These are phyloP conservation scores for Fistularia tabacaria DNA, from an alignment of 2,797 vertebrate species.

Conservation along the genomic window DNA sequence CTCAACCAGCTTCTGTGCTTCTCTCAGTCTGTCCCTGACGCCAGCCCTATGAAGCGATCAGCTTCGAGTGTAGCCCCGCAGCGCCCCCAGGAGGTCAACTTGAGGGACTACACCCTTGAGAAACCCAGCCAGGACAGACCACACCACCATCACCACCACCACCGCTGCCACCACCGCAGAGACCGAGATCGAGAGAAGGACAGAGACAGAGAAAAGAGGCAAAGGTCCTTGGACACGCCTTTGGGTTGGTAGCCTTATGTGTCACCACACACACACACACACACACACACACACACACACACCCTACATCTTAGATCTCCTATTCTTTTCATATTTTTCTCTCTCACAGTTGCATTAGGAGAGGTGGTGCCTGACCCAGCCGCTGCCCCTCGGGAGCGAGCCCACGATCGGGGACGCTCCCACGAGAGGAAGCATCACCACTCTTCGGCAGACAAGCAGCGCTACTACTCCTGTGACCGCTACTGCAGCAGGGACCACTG, in stretches of 20 bases:
- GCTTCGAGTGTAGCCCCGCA: constrained; percentile 84
- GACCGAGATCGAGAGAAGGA: constrained; percentile 76
- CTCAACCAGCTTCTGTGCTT: neutral
- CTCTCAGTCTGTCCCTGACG: constrained; percentile 80
- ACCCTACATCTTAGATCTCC: neutral
- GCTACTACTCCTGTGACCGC: constrained; percentile 95
- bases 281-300: neutral
- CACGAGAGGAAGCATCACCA: constrained; percentile 91
- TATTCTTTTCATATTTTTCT: constrained; percentile 1
- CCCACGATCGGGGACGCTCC: constrained; percentile 86
- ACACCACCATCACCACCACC: constrained; percentile 83
- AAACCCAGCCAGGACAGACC: constrained; percentile 75
- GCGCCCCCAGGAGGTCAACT: constrained; percentile 76
- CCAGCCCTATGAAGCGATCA: constrained; percentile 89
- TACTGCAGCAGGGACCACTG: constrained; percentile 88
- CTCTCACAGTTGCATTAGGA: constrained; percentile 23
- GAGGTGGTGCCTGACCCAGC: constrained; percentile 56
- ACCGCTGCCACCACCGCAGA: constrained; percentile 86
- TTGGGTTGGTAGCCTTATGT: constrained; percentile 56
- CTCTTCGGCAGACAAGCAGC: constrained; percentile 88
- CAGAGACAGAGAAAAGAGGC: constrained; percentile 85
- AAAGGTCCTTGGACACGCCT: constrained; percentile 85
- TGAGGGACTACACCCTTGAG: constrained; percentile 78
- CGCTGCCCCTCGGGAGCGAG: constrained; percentile 69
- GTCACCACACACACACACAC: neutral